Conservation (phyloP, 2,797 vertebrate genomes). For the Siniperca scherzeri region DNA sequence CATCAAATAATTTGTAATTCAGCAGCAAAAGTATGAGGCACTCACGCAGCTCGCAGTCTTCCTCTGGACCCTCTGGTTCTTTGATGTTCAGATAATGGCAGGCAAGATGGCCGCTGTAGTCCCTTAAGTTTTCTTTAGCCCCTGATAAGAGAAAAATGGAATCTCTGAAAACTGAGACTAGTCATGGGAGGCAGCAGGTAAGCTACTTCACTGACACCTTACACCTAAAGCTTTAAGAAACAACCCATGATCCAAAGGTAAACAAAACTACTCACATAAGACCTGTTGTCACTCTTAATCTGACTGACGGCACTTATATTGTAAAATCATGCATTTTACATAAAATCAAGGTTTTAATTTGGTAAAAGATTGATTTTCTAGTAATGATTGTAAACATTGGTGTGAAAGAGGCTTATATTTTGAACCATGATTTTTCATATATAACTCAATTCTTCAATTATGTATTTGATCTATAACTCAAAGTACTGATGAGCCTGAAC, state of each 20-base stretch:
- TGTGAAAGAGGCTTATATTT: background rate
- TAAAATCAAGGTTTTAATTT: background rate
- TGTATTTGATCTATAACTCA: background rate
- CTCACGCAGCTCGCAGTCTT: constrained; percentile 82
- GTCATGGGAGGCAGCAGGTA: constrained; percentile 16
- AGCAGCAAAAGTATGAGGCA: constrained; percentile 11
- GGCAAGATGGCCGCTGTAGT: constrained; percentile 87
- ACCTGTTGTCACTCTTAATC: constrained; percentile 1
- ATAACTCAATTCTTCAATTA: accelerated
- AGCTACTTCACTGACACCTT: constrained; percentile 36
- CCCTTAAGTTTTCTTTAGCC: constrained; percentile 85
- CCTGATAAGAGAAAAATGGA: constrained; percentile 68
- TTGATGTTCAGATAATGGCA: constrained; percentile 81
- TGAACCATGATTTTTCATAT: background rate
- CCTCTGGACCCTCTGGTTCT: constrained; percentile 69
- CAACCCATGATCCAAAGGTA: constrained; percentile 7
- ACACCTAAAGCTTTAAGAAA: constrained; percentile 22
- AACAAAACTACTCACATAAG: constrained; percentile 22
- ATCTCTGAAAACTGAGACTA: constrained; percentile 28
- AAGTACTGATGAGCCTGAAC: background rate
- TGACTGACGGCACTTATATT: background rate
- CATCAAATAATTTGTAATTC: background rate
- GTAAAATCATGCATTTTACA: background rate
- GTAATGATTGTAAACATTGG: background rate
- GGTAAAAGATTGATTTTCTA: background rate